Evolutionary conservation across 2,797 vertebrate genomes (phyloP).

Genomic region (Tokudaia tokunoshimensis): DNA sequence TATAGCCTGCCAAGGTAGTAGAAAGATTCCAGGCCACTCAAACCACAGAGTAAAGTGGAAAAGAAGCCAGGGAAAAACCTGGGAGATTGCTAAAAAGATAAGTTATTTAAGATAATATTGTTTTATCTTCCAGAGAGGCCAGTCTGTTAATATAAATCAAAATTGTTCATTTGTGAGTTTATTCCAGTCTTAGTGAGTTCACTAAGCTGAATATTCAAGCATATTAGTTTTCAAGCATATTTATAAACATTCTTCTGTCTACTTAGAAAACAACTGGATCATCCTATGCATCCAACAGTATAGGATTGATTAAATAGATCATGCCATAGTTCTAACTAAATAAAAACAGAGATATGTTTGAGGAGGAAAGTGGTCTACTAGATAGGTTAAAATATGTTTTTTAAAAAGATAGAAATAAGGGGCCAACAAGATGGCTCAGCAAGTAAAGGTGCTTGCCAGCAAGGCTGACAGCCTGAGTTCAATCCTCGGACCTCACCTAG

Average conservation of each 20-base stretch:
- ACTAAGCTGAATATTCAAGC: not conserved
- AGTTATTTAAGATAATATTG: not conserved
- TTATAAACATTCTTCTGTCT: not conserved
- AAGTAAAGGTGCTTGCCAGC: not conserved
- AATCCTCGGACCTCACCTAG: not conserved
- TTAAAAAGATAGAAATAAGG: not conserved
- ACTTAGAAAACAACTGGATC: not conserved
- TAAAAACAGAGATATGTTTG: not conserved
- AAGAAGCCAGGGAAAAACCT: not conserved
- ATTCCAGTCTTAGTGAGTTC: not conserved
- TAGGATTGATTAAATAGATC: not conserved
- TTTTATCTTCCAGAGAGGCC: not conserved
- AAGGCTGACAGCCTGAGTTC: not conserved
- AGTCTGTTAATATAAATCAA: not conserved
- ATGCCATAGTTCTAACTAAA: not conserved
- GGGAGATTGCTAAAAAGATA: not conserved
- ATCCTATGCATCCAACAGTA: not conserved
- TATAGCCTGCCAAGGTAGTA: not conserved
- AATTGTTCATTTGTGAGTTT: not conserved
- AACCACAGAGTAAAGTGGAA: not conserved
- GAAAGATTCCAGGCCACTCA: not conserved
- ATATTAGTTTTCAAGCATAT: not conserved
- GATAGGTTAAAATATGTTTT: not conserved
- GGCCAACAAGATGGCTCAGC: not conserved
- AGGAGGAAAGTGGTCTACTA: not conserved